Percentiles rank a stretch among this genome's conserved stretches.
These are phyloP conservation scores for Caenorhabditis uteleia DNA, from an alignment of 2,888 invertebrate genomes.

Conservation along the genomic window DNA sequence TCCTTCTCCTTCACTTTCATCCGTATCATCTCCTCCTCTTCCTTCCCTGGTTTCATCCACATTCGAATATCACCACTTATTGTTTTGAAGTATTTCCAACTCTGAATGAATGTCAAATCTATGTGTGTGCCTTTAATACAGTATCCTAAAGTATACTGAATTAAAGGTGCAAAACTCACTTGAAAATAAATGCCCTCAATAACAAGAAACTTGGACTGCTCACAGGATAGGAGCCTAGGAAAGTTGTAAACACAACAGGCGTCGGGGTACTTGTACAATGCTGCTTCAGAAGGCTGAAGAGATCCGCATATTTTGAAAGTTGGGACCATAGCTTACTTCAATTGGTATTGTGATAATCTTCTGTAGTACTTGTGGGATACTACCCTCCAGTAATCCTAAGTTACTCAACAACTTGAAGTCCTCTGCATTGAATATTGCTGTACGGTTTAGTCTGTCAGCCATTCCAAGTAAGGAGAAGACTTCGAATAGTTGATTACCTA, in stretches of 20 bases:
- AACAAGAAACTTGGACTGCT: conserved; percentile 12
- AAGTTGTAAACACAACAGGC: conserved; percentile 19
- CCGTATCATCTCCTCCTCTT: too few species aligned
- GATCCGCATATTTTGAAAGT: too few species aligned
- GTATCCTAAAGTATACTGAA: background rate
- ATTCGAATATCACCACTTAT: conserved; percentile 4
- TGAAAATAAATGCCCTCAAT: conserved; percentile 29
- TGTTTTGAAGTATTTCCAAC: conserved; percentile 27
- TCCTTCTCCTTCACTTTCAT: too few species aligned
- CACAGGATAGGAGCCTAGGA: conserved; percentile 10
- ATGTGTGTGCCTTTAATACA: too few species aligned
- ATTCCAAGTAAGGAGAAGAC: conserved; percentile 25
- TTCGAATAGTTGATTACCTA: conserved; percentile 35
- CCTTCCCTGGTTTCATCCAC: conserved; percentile 25
- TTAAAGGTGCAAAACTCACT: too few species aligned
- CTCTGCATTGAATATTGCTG: conserved; percentile 24
- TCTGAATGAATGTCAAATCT: conserved; percentile 10
- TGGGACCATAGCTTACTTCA: conserved; percentile 1
- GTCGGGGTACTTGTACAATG: too few species aligned
- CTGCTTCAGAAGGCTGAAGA: too few species aligned
- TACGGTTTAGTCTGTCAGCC: conserved; percentile 19
- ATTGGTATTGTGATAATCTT: conserved; percentile 15
- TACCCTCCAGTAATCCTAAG: background rate
- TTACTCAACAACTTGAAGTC: conserved; percentile 9
- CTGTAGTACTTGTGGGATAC: conserved; percentile 4